Evolutionary conservation across 2,113 vertebrate genomes (phyloP).

Genomic region (Athene cunicularia): DNA sequence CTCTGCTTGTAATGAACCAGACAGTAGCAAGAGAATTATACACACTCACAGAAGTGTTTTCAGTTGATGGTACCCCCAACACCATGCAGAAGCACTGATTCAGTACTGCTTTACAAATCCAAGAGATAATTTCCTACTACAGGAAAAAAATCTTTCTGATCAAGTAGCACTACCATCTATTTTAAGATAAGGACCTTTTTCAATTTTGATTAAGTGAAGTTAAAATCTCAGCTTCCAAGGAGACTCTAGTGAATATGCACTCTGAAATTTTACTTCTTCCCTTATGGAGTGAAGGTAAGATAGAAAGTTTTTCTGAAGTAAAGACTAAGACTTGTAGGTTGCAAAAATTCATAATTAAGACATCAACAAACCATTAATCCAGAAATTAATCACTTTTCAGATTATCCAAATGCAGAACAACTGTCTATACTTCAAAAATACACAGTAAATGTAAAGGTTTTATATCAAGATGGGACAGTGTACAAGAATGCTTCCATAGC

Average conservation of each 20-base stretch:
- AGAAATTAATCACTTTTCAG: neutral
- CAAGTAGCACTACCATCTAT: neutral
- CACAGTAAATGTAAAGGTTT: neutral
- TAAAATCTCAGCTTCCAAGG: neutral
- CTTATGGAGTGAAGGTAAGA: neutral
- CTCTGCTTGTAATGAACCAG: neutral
- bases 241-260: neutral
- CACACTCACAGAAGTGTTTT: neutral
- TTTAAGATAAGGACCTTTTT: neutral
- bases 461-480: neutral
- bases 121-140: neutral
- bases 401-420: neutral
- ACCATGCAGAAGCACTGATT: neutral
- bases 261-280: neutral
- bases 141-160: neutral
- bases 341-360: neutral
- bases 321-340: neutral
- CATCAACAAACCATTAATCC: neutral
- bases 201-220: neutral
- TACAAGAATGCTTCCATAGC: neutral
- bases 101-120: neutral
- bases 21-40: neutral
- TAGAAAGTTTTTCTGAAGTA: neutral
- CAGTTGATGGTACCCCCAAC: neutral
- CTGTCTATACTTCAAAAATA: neutral